Evolutionary conservation across 2,113 vertebrate genomes (phyloP).

Genomic region (Dendropsophus ebraccatus): DNA sequence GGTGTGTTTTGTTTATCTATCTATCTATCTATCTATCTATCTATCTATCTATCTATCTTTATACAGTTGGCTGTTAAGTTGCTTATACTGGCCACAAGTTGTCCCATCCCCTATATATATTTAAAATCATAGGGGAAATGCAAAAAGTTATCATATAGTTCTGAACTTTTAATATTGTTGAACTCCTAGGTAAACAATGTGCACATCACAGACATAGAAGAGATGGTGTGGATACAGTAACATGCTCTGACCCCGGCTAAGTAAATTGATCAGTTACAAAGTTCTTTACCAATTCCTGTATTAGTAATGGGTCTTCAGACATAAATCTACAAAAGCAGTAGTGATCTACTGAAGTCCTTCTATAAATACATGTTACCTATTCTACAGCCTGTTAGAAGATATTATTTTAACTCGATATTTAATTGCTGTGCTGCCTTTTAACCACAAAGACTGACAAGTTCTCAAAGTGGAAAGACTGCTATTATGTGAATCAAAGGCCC

Average conservation of each 20-base stretch:
- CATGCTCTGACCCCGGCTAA: neutral
- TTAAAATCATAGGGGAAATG: no score
- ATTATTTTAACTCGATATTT: constrained; percentile 17
- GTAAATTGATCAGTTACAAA: no score
- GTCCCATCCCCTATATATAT: no score
- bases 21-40: no score
- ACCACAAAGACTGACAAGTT: constrained; percentile 21
- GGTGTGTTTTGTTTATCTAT: no score
- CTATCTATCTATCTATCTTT: no score
- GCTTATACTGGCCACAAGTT: no score
- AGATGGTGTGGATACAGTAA: neutral
- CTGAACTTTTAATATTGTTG: no score
- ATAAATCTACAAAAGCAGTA: neutral
- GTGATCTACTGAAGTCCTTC: neutral
- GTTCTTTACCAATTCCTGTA: no score
- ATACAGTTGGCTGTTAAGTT: no score
- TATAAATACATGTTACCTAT: neutral
- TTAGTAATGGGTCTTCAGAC: neutral
- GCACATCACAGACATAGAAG: neutral
- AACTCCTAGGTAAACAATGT: no score
- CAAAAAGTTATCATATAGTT: no score
- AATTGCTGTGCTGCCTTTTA: constrained; percentile 25
- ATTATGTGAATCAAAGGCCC: constrained; percentile 35
- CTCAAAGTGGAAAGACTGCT: constrained; percentile 17
- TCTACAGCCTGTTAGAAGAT: neutral